phyloP scores from a whole-genome alignment of 92 coral and sea anemone species.

The Porites cylindrica region DNA sequence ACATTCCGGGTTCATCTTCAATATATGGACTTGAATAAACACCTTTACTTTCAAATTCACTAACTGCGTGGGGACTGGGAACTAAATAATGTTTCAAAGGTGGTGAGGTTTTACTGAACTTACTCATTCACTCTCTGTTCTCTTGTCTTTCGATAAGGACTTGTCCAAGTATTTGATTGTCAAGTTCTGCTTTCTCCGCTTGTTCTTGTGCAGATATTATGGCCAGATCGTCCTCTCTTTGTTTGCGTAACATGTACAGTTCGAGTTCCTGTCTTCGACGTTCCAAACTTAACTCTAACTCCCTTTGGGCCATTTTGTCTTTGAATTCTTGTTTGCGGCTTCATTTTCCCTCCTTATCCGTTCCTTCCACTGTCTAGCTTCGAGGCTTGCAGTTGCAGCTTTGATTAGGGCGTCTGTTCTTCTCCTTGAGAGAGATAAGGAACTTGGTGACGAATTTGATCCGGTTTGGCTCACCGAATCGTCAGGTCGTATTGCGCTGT shows the following conservation, averaged over 20 bases:
- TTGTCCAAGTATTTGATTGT: constrained; percentile 21
- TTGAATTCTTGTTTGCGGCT: constrained; percentile 10
- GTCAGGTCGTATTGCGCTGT: background rate
- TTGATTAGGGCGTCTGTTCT: background rate
- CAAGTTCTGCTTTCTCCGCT: constrained; percentile 33
- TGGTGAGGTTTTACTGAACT: constrained; percentile 13
- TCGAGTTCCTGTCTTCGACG: constrained; percentile 2
- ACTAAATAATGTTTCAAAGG: background rate
- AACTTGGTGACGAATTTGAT: background rate
- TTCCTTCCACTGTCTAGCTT: constrained; percentile 17
- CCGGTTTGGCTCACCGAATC: constrained; percentile 15
- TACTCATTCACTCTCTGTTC: background rate
- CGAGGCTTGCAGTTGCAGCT: constrained; percentile 19
- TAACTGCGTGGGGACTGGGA: background rate
- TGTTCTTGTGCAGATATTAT: constrained; percentile 14
- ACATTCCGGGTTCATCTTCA: background rate
- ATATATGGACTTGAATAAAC: background rate
- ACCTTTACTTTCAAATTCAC: background rate
- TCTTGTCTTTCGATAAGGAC: background rate
- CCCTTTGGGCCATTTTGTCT: constrained; percentile 20
- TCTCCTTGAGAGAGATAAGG: constrained; percentile 14
- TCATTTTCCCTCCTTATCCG: constrained; percentile 17
- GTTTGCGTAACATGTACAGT: background rate
- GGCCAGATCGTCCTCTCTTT: constrained; percentile 30
- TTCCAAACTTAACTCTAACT: constrained; percentile 25